Percentiles rank a stretch among this genome's conserved stretches.
These are phyloP conservation scores for Melanchra persicariae DNA, from an alignment of 2,888 invertebrate species.

Conservation along the genomic window DNA sequence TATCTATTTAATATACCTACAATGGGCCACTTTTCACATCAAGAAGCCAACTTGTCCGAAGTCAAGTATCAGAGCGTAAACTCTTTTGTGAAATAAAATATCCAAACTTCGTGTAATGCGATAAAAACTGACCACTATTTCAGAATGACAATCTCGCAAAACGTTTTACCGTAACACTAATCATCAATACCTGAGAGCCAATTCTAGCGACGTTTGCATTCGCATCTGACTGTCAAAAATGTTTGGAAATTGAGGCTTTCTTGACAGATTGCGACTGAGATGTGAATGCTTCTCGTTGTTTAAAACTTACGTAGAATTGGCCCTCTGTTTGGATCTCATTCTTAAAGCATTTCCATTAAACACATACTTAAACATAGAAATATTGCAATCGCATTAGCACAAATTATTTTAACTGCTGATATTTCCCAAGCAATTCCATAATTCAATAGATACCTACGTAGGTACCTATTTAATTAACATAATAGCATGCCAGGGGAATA, in stretches of 20 bases:
- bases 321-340: slow-evolving; percentile 2
- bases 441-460: neutral
- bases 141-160: slow-evolving; percentile 21
- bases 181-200: neutral
- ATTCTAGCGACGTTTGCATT: too few relatives aligned
- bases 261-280: too few relatives aligned
- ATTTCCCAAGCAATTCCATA: neutral
- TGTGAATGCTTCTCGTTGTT: too few relatives aligned
- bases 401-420: neutral
- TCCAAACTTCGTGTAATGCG: slow-evolving; percentile 17
- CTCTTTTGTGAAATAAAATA: slow-evolving; percentile 52
- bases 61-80: slow-evolving; percentile 66
- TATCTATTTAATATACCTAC: neutral
- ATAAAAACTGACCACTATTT: slow-evolving; percentile 46
- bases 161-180: slow-evolving; percentile 7
- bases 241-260: too few relatives aligned
- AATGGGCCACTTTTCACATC: slow-evolving; percentile 21
- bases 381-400: neutral
- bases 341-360: neutral
- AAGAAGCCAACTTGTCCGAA: slow-evolving; percentile 24
- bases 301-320: too few relatives aligned
- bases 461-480: too few relatives aligned
- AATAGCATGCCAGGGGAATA: neutral
- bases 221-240: too few relatives aligned
- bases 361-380: neutral